A percentile compares a stretch with the other conserved stretches of the same genome.
Conservation (phyloP, 2,888 invertebrate species). For the Ophonus ardosiacus region DNA sequence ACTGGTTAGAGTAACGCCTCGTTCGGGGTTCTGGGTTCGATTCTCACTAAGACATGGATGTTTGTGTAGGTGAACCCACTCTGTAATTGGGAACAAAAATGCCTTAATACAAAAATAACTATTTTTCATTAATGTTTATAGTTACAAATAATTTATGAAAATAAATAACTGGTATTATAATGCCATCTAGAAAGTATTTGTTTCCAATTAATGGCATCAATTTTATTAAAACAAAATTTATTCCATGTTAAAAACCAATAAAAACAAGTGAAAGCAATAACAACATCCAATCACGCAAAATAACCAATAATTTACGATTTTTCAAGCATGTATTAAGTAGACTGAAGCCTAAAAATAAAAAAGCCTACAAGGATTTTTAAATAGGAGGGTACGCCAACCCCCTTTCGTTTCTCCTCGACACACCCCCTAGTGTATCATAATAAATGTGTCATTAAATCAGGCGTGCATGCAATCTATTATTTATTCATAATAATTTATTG, state of each 20-base stretch:
- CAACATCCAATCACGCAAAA: conserved; percentile 33
- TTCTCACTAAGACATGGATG: too few relatives aligned
- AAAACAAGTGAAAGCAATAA: conserved; percentile 20
- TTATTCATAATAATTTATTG: conserved; percentile 64
- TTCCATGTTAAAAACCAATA: conserved; percentile 34
- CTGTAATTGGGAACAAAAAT: too few relatives aligned
- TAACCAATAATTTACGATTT: conserved; percentile 42
- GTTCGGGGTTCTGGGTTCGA: too few relatives aligned
- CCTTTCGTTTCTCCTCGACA: neutral
- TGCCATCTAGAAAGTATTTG: neutral
- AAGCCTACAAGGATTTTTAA: conserved; percentile 10
- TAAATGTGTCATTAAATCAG: conserved; percentile 63
- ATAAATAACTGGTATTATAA: too few relatives aligned
- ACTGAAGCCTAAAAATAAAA: conserved; percentile 19
- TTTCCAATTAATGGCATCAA: neutral
- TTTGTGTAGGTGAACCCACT: too few relatives aligned
- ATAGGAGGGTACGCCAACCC: neutral
- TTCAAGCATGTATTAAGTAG: conserved; percentile 12
- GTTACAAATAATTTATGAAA: too few relatives aligned
- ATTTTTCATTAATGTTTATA: too few relatives aligned
- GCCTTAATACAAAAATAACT: too few relatives aligned
- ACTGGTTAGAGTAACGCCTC: too few relatives aligned
- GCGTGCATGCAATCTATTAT: conserved; percentile 63
- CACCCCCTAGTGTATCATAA: conserved; percentile 56
- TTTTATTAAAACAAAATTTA: neutral